Percentiles rank a stretch among this genome's conserved stretches.
These are phyloP conservation scores for Lamellibrachia columna DNA, from an alignment of 2,888 invertebrate genomes.

Conservation along the genomic window DNA sequence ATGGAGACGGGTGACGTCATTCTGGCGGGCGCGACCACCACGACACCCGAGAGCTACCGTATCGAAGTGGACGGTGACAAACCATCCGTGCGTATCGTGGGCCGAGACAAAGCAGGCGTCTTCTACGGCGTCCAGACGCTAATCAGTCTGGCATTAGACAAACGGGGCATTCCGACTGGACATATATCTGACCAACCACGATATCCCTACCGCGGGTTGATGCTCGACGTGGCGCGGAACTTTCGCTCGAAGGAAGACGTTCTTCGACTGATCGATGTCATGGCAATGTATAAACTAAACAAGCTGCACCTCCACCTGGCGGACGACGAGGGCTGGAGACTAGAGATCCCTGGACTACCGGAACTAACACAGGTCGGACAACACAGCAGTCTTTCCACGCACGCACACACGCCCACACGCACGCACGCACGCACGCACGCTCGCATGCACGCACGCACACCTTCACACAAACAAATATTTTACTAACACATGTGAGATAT, in stretches of 20 bases:
- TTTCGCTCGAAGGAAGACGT: constrained; percentile 45
- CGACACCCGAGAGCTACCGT: constrained; percentile 51
- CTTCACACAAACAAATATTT: background rate
- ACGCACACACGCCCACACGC: too few species aligned
- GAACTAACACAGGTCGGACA: constrained; percentile 57
- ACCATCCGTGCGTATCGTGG: too few species aligned
- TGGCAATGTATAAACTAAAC: constrained; percentile 63
- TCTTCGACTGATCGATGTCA: constrained; percentile 50
- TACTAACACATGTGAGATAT: too few species aligned
- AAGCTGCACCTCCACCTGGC: constrained; percentile 60
- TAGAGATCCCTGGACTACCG: constrained; percentile 59
- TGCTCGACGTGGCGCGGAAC: constrained; percentile 60
- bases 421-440: too few species aligned
- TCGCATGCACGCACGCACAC: too few species aligned
- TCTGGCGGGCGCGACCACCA: too few species aligned
- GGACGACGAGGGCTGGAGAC: constrained; percentile 63
- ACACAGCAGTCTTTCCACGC: too few species aligned
- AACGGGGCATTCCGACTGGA: background rate
- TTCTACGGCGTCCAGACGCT: constrained; percentile 53
- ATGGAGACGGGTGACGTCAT: too few species aligned
- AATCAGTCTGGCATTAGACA: constrained; percentile 37
- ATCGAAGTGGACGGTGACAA: too few species aligned
- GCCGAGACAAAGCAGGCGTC: too few species aligned
- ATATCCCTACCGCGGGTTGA: constrained; percentile 56
- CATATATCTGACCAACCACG: constrained; percentile 52